Percentiles rank a stretch among this genome's conserved stretches.
Evolutionary conservation across 1,140 invertebrate species (phyloP).

Genomic region (Neodiprion fabricii): DNA sequence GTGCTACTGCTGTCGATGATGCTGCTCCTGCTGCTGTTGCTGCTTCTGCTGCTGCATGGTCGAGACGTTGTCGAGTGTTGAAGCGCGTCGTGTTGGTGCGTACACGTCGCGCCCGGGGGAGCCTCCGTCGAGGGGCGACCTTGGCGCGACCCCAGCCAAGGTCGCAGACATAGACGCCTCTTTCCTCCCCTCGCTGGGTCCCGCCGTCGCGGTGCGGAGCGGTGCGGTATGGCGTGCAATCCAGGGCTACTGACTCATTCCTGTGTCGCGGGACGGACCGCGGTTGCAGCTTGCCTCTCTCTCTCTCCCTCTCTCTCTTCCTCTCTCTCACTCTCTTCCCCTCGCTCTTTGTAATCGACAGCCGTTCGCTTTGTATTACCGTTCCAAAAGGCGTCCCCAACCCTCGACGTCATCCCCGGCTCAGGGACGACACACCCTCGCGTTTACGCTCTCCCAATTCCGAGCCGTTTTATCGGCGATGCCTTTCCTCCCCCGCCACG

Average conservation of each 20-base stretch:
- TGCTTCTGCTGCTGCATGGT: neutral
- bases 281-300: constrained; percentile 8
- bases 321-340: neutral
- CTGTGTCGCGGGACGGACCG: neutral
- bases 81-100: constrained; percentile 24
- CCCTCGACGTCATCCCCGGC: neutral
- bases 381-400: too few relatives aligned
- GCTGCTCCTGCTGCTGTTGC: constrained; percentile 17
- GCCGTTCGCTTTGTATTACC: too few relatives aligned
- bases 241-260: constrained; percentile 4
- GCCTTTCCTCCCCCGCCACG: neutral
- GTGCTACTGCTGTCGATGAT: neutral
- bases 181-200: constrained; percentile 15
- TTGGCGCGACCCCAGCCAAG: constrained; percentile 53
- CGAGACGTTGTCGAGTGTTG: constrained; percentile 28
- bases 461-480: constrained; percentile 26
- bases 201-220: constrained; percentile 2
- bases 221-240: neutral
- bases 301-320: neutral
- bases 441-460: constrained; percentile 13
- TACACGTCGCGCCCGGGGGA: constrained; percentile 19
- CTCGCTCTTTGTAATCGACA: neutral
- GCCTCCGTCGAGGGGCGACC: constrained; percentile 41
- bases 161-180: constrained; percentile 55
- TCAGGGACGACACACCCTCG: constrained; percentile 20